These are phyloP conservation scores for Rhinolophus ferrumequinum DNA, from an alignment of 2,113 vertebrate species.

Conservation along the genomic window DNA sequence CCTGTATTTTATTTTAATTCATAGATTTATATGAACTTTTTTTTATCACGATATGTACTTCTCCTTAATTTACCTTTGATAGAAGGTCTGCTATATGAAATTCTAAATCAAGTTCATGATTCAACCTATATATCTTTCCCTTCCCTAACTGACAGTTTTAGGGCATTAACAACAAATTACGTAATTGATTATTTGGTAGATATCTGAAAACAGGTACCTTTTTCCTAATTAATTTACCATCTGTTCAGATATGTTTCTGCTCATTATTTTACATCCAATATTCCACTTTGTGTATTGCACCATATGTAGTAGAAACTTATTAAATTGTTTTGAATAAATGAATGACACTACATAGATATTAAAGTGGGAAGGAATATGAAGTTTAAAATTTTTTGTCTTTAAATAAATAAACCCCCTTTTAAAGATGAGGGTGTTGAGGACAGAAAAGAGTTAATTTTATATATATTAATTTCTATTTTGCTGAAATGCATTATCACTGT, in stretches of 20 bases:
- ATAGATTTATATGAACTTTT: slow-evolving; percentile 58
- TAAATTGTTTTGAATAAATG: slow-evolving; percentile 55
- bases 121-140: slow-evolving; percentile 18
- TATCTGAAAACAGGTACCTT: neutral
- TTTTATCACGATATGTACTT: slow-evolving; percentile 54
- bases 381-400: neutral
- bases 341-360: slow-evolving; percentile 48
- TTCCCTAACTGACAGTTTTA: neutral
- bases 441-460: neutral
- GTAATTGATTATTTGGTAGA: neutral
- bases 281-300: neutral
- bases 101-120: slow-evolving; percentile 70
- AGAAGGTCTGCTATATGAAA: neutral
- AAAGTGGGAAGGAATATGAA: neutral
- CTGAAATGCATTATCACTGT: neutral
- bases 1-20: slow-evolving; percentile 73
- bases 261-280: neutral
- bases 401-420: slow-evolving; percentile 39
- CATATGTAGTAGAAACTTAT: slow-evolving; percentile 41
- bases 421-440: neutral
- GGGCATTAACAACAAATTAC: slow-evolving; percentile 3
- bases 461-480: neutral
- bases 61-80: slow-evolving; percentile 60
- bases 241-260: neutral
- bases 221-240: slow-evolving; percentile 38